Evolutionary conservation across 2,797 vertebrate genomes (phyloP).

Genomic region (Streptopelia turtur): DNA sequence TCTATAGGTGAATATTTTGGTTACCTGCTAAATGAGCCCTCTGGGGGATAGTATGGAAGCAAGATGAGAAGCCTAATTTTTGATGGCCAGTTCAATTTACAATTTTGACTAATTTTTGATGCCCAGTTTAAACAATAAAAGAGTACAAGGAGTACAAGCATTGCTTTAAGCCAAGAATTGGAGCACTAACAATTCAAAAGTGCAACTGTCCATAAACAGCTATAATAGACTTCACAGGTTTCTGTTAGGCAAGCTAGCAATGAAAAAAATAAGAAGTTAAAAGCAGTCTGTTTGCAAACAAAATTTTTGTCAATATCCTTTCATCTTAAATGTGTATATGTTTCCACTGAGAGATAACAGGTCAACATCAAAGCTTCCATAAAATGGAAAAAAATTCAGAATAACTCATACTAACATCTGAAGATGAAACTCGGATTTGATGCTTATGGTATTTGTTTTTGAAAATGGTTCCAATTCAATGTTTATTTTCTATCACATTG

Average conservation of each 20-base stretch:
- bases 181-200: not conserved
- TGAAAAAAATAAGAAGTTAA: not conserved
- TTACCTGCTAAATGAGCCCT: not conserved
- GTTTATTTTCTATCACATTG: conserved; percentile 15
- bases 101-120: not conserved
- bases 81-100: too few species aligned
- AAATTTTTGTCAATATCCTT: conserved; percentile 6
- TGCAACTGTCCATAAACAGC: not conserved
- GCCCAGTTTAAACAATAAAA: not conserved
- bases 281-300: conserved; percentile 39
- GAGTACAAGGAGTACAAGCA: not conserved
- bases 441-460: not conserved
- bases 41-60: not conserved
- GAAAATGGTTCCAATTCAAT: not conserved
- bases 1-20: not conserved
- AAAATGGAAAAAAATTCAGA: not conserved
- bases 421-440: conserved; percentile 31
- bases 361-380: conserved; percentile 19
- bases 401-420: conserved; percentile 15
- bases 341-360: conserved; percentile 28
- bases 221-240: not conserved
- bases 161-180: not conserved
- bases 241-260: not conserved
- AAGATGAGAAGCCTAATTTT: not conserved
- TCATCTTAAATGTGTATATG: conserved; percentile 68